These are phyloP conservation scores for Rhodinocichla rosea DNA, from an alignment of 2,113 vertebrate genomes.

Conservation along the genomic window DNA sequence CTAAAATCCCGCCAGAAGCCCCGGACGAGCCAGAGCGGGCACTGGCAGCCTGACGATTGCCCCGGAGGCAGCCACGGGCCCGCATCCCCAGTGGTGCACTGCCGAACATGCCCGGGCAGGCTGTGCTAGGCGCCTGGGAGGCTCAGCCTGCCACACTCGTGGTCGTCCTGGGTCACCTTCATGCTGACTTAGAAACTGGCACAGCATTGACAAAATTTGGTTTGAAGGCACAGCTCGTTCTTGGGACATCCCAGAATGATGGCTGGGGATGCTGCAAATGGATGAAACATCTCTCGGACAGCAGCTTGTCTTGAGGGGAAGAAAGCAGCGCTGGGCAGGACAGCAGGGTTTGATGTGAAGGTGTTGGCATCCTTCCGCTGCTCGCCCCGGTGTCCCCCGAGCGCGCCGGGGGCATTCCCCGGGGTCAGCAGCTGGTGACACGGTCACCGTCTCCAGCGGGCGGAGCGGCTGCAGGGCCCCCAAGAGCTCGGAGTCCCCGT, in stretches of 20 bases:
- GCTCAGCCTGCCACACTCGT: not conserved
- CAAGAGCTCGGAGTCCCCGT: not conserved
- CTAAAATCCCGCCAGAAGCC: not conserved
- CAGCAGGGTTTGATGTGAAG: not conserved
- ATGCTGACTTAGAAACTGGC: too few relatives aligned
- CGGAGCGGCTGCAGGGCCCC: not conserved
- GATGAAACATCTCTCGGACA: not conserved
- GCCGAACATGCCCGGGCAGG: not conserved
- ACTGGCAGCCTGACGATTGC: not conserved
- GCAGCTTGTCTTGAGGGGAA: not conserved
- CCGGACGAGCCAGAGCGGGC: accelerated
- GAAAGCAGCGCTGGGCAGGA: not conserved
- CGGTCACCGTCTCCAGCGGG: not conserved
- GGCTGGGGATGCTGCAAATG: not conserved
- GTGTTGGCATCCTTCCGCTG: not conserved
- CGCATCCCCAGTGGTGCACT: accelerated
- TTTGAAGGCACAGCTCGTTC: not conserved
- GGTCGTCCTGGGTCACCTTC: not conserved
- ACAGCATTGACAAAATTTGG: not conserved
- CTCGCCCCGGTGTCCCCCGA: not conserved
- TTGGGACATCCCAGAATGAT: not conserved
- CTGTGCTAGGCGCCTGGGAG: not conserved
- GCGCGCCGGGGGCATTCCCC: not conserved
- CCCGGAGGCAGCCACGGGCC: not conserved
- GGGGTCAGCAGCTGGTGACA: accelerated